A percentile compares a stretch with the other conserved stretches of the same genome.
These are phyloP conservation scores for Thaumatotibia leucotreta DNA, from an alignment of 1,140 invertebrate species.

Conservation along the genomic window DNA sequence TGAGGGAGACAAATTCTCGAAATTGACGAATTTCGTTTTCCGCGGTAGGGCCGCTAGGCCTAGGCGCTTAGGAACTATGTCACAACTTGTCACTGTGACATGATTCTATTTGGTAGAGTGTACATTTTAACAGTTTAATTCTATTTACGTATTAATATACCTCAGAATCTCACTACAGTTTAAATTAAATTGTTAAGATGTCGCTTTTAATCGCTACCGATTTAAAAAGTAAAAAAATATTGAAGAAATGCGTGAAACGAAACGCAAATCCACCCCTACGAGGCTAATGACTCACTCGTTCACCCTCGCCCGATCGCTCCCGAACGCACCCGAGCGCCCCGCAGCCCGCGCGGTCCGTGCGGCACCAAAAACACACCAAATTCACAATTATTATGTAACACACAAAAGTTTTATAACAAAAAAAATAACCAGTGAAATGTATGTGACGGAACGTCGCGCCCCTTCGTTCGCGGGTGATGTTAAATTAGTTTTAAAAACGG, in stretches of 20 bases:
- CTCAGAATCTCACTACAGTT: too few relatives aligned
- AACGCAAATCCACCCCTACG: constrained; percentile 54
- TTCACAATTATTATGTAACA: constrained; percentile 60
- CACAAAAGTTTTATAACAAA: constrained; percentile 34
- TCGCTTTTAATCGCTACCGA: neutral
- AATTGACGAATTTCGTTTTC: too few relatives aligned
- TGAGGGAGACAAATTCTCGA: too few relatives aligned
- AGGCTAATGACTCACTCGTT: constrained; percentile 55
- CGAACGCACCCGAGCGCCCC: constrained; percentile 29
- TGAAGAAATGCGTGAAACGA: constrained; percentile 34
- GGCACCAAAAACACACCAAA: constrained; percentile 55
- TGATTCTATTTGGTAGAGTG: too few relatives aligned
- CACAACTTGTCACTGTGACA: too few relatives aligned
- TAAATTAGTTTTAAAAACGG: constrained; percentile 20
- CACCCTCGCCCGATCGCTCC: constrained; percentile 42
- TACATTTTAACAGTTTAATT: too few relatives aligned
- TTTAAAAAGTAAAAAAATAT: neutral
- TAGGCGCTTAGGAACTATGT: too few relatives aligned
- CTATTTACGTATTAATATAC: too few relatives aligned
- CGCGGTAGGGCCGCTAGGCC: too few relatives aligned
- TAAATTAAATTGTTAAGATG: too few relatives aligned
- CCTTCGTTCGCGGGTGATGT: constrained; percentile 35
- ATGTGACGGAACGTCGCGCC: constrained; percentile 18
- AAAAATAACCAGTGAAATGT: constrained; percentile 23
- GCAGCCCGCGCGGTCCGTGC: constrained; percentile 34